A percentile compares a stretch with the other conserved stretches of the same genome.
Evolutionary conservation across 2,797 vertebrate species (phyloP).

Genomic region (Chromis chromis): DNA sequence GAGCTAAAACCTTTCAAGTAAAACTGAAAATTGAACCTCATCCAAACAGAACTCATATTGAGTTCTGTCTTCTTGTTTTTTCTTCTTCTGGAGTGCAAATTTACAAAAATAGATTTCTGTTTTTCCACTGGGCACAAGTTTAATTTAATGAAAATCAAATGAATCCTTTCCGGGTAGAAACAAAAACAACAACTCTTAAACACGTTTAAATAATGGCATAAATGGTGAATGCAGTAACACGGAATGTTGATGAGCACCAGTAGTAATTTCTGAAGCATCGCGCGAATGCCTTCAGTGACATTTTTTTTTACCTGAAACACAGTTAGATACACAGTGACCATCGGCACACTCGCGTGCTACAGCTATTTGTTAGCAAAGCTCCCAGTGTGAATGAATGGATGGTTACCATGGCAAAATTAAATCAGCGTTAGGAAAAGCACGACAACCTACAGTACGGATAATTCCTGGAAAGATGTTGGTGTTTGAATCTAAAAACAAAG

Average conservation of each 20-base stretch:
- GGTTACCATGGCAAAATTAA: constrained; percentile 13
- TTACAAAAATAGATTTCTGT: constrained; percentile 56
- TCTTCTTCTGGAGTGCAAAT: constrained; percentile 65
- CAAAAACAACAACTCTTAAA: background rate
- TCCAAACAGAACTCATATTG: constrained; percentile 60
- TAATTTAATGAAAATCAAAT: constrained; percentile 25
- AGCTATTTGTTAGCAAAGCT: constrained; percentile 33
- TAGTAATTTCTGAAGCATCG: constrained; percentile 32
- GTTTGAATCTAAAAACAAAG: constrained; percentile 16
- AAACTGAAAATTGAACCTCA: constrained; percentile 63
- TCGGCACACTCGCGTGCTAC: constrained; percentile 13
- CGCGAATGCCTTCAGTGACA: constrained; percentile 52
- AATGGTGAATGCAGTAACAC: constrained; percentile 30
- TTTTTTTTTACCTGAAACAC: constrained; percentile 55
- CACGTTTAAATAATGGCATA: constrained; percentile 4
- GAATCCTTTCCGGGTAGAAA: constrained; percentile 26
- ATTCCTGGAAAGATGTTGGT: constrained; percentile 1
- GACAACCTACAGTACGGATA: constrained; percentile 33
- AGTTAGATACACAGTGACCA: constrained; percentile 26
- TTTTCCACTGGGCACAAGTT: constrained; percentile 30
- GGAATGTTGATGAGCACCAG: constrained; percentile 56
- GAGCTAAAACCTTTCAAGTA: constrained; percentile 66
- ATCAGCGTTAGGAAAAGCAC: constrained; percentile 11
- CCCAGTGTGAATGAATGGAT: constrained; percentile 32
- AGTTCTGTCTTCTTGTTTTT: constrained; percentile 51